These are phyloP conservation scores for Hyppa rectilinea DNA, from an alignment of 2,888 invertebrate species.

Conservation along the genomic window DNA sequence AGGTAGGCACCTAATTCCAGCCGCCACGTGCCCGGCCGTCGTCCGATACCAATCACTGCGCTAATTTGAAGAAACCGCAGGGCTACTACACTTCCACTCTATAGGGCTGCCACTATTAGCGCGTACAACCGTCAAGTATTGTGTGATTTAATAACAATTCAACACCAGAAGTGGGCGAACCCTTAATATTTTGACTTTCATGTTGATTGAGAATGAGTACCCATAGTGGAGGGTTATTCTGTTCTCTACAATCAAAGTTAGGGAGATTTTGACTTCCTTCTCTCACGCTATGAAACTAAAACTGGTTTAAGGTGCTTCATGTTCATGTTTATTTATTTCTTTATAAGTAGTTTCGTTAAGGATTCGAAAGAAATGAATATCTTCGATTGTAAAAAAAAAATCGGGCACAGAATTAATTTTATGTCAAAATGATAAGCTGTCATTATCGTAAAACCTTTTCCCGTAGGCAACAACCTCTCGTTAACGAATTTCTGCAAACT, in stretches of 20 bases:
- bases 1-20: slow-evolving; percentile 52
- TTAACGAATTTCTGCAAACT: slow-evolving; percentile 47
- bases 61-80: slow-evolving; percentile 69
- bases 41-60: slow-evolving; percentile 69
- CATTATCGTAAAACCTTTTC: slow-evolving; percentile 55
- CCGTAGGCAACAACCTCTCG: slow-evolving; percentile 58
- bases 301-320: too few species aligned
- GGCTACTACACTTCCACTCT: slow-evolving; percentile 54
- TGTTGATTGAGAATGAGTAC: slow-evolving; percentile 40
- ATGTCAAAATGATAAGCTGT: slow-evolving; percentile 40
- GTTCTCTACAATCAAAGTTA: not conserved
- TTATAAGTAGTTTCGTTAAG: not conserved
- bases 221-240: slow-evolving; percentile 17
- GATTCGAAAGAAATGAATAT: not conserved
- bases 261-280: slow-evolving; percentile 13
- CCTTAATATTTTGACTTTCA: slow-evolving; percentile 63
- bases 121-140: slow-evolving; percentile 62
- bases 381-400: not conserved
- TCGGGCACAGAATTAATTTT: slow-evolving; percentile 15
- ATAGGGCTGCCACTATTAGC: slow-evolving; percentile 57
- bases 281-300: too few species aligned
- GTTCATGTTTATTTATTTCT: too few species aligned
- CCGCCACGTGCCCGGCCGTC: slow-evolving; percentile 65
- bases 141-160: slow-evolving; percentile 67
- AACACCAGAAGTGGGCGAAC: slow-evolving; percentile 60